A percentile compares a stretch with the other conserved stretches of the same genome.
Evolutionary conservation across 2,113 vertebrate species (phyloP).

Genomic region (Daphoenositta chrysoptera): DNA sequence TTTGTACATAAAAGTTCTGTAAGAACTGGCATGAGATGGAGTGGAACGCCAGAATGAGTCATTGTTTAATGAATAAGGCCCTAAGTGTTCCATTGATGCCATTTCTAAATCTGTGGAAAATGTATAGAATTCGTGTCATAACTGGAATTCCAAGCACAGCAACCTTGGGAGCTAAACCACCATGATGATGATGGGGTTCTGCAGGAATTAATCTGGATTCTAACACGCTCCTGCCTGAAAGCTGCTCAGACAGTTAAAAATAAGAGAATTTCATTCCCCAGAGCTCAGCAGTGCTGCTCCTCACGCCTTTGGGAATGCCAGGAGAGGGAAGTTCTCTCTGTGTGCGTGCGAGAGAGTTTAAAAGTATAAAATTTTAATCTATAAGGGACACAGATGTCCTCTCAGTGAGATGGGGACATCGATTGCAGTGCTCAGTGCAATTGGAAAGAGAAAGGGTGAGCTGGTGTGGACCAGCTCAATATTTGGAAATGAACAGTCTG

Average conservation of each 20-base stretch:
- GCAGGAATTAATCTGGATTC: background rate
- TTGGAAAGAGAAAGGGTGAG: background rate
- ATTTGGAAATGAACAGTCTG: background rate
- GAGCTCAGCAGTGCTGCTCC: background rate
- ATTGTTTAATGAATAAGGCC: conserved; percentile 67
- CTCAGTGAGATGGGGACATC: background rate
- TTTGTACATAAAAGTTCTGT: conserved; percentile 45
- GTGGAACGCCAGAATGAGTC: conserved; percentile 65
- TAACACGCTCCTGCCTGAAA: background rate
- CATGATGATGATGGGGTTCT: background rate
- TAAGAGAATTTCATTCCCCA: background rate
- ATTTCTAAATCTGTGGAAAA: conserved; percentile 50
- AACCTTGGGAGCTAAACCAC: conserved; percentile 12
- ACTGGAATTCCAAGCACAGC: conserved; percentile 55
- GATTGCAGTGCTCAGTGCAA: background rate
- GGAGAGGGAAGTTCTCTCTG: background rate
- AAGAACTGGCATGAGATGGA: conserved; percentile 15
- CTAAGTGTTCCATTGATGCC: conserved; percentile 62
- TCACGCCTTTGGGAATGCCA: background rate
- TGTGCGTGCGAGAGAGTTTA: background rate
- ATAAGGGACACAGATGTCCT: background rate
- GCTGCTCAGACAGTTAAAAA: conserved; percentile 29
- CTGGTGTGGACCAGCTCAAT: background rate
- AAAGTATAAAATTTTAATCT: background rate
- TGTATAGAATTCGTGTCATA: conserved; percentile 66